Conservation (phyloP, 2,888 invertebrate genomes). For the Polymixis lichenea region DNA sequence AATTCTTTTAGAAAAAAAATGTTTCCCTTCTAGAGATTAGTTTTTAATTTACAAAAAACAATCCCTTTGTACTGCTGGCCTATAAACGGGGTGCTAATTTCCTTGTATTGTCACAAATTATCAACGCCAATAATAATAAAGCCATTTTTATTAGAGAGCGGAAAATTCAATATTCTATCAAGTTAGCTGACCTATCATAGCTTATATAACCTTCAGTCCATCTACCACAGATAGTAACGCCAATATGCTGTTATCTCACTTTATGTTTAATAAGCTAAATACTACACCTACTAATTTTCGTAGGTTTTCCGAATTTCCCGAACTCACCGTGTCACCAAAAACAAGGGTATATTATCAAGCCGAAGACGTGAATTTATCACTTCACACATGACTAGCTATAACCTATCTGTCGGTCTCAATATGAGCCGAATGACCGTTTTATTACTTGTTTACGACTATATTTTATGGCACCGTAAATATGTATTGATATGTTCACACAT, state of each 20-base stretch:
- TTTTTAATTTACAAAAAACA: background rate
- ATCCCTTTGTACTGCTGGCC: background rate
- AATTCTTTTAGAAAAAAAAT: conserved; percentile 22
- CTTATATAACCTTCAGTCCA: background rate
- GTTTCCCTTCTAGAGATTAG: background rate
- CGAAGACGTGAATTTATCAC: conserved; percentile 52
- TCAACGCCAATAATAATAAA: background rate
- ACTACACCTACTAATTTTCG: background rate
- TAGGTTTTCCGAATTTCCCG: background rate
- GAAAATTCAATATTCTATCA: background rate
- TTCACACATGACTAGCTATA: conserved; percentile 55
- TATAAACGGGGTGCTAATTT: background rate
- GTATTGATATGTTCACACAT: conserved; percentile 59
- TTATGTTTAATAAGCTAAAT: no score
- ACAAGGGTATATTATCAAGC: conserved; percentile 24
- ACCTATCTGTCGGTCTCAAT: conserved; percentile 59
- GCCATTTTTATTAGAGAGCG: no score
- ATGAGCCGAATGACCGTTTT: conserved; percentile 65
- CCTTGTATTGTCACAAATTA: background rate
- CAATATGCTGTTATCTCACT: background rate
- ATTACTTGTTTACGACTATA: conserved; percentile 71
- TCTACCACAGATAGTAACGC: background rate
- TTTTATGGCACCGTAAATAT: conserved; percentile 71
- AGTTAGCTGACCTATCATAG: background rate
- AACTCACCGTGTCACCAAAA: conserved; percentile 29